Conservation (phyloP, 2,888 invertebrate species). For the Euzophera pinguis region DNA sequence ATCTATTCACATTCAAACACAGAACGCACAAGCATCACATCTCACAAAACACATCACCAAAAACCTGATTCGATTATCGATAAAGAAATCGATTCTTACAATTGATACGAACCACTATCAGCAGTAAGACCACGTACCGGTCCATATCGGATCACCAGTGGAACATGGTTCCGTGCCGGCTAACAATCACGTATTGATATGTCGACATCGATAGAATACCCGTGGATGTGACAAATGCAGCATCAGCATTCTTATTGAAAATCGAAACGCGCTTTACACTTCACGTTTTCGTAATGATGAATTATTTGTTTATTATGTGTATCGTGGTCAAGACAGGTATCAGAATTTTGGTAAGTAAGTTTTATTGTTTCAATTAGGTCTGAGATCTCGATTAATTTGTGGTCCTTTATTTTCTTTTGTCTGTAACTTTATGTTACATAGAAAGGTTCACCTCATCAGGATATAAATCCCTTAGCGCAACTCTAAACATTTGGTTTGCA, state of each 20-base stretch:
- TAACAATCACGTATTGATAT: slow-evolving; percentile 43
- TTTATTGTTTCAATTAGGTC: too few relatives aligned
- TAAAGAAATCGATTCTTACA: slow-evolving; percentile 10
- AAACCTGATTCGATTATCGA: neutral
- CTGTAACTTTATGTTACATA: too few relatives aligned
- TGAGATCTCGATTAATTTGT: too few relatives aligned
- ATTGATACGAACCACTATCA: slow-evolving; percentile 53
- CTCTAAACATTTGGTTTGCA: too few relatives aligned
- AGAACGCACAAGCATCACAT: neutral
- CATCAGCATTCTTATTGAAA: slow-evolving; percentile 29
- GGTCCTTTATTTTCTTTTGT: too few relatives aligned
- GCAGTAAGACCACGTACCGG: slow-evolving; percentile 51
- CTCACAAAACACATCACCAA: neutral
- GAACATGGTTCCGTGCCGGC: slow-evolving; percentile 44
- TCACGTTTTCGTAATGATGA: too few relatives aligned
- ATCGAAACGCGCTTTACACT: neutral
- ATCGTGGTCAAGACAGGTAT: too few relatives aligned
- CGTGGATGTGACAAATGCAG: slow-evolving; percentile 13
- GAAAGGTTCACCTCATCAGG: too few relatives aligned
- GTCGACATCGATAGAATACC: slow-evolving; percentile 15
- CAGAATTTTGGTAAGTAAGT: too few relatives aligned
- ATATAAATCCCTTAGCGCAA: too few relatives aligned
- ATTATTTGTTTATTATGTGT: too few relatives aligned
- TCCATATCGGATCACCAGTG: slow-evolving; percentile 46
- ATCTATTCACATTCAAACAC: too few relatives aligned